Evolutionary conservation across 2,113 vertebrate genomes (phyloP).

Genomic region (Tenrec ecaudatus): DNA sequence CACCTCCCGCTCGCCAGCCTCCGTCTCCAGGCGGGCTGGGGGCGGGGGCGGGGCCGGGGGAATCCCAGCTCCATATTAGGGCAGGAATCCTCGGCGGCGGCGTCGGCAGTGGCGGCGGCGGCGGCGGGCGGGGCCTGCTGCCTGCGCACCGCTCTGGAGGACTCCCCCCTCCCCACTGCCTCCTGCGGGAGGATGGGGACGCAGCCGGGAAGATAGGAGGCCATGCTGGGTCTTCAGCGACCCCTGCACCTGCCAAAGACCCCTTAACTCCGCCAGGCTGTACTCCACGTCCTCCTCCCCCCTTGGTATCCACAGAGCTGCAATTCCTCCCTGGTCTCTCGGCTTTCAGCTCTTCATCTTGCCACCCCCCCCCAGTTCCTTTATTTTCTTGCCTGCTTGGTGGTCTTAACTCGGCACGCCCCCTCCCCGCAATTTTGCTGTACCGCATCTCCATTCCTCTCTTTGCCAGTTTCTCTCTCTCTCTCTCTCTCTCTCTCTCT

Average conservation of each 20-base stretch:
- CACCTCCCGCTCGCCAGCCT: neutral
- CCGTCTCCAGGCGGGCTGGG: constrained; percentile 67
- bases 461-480: neutral
- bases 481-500: no score
- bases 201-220: neutral
- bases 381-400: neutral
- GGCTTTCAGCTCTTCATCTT: neutral
- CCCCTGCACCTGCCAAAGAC: constrained; percentile 19
- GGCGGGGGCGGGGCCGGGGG: constrained; percentile 82
- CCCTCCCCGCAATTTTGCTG: neutral
- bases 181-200: constrained; percentile 1
- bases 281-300: neutral
- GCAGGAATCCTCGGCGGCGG: constrained; percentile 79
- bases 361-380: neutral
- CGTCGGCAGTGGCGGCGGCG: constrained; percentile 20
- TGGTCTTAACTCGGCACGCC: neutral
- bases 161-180: constrained; percentile 49
- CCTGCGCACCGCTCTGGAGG: constrained; percentile 61
- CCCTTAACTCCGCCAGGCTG: neutral
- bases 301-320: no score
- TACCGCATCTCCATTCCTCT: neutral
- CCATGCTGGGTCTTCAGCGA: neutral
- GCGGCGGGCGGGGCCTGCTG: constrained; percentile 76
- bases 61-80: constrained; percentile 84
- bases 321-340: neutral